Base-by-base conservation (phyloP, 2,113 vertebrate species). In the Uria lomvia region DNA sequence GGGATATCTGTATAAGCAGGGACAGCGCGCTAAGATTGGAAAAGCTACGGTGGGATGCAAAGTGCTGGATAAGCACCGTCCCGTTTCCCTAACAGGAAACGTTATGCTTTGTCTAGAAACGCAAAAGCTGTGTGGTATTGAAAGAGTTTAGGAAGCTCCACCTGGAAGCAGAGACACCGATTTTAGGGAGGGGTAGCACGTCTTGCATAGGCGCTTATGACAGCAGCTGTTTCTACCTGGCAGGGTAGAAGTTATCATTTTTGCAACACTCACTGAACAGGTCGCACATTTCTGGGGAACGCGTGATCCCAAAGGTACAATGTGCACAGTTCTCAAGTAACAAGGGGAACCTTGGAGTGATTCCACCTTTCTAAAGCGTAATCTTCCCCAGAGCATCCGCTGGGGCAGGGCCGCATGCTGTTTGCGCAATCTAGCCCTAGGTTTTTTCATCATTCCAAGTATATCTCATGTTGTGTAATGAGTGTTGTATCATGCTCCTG, bases 361-460 rank as follows among this genome's bases (percentile, higher is more conserved):
- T 88, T 92, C 59, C 86, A 86, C 59, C 87, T 56, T 67, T 68
- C 38, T 58, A 1, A 93, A 89, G 53, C 0, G 0, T 32, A 8
- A 8, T 66, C 62, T 68, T 87, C 27, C 76, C 81, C 62, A 73
- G 45, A 88, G 82, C 32, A 77, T 30, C 34, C 71, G 42, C 29
- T 5, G n/a, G 71, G 80, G 80, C 73, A 90, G 72, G 86, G 65
- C 72, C 47, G n/a, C 16, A 16, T 23, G 15, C 72, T 34, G 29
- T 71, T 95, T 96, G 59, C 94, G 91, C 82, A 95, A 94, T 26
- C 27, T 15, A 62, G 45, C 74, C 87, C 52, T 22, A 34, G 15
- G 26, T 45, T 84, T 94, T 93, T 75, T 67, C 90, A 80, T 80
- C 78, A 86, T 50, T 90, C 45, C 76, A 72, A 36, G 86, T 53